Evolutionary conservation across 2,113 vertebrate species (phyloP), one percentile per base, ranked within the genome.

Genomic region (Rhynchopsitta pachyrhyncha): DNA sequence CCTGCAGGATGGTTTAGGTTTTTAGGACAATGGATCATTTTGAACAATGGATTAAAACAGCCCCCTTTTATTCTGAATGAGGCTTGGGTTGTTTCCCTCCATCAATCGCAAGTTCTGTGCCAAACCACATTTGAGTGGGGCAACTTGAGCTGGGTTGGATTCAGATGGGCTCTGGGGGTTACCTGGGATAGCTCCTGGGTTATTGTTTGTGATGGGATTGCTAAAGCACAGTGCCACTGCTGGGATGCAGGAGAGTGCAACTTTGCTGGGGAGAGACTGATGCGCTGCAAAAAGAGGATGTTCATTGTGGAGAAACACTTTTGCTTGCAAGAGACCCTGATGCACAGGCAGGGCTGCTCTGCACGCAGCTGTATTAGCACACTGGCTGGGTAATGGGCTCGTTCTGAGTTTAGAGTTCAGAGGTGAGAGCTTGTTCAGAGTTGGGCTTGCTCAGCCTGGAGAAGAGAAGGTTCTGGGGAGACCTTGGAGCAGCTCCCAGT

Each of bases 291-390:
- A 8, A 11, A 49, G 47, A 22, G 50, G 63, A 10, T 35, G 22
- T 5, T 85, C 8, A 0, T 2, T 5, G 23, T 24, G 31, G n/a
- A 6, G 15, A 7, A 73, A 23, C 14, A 1, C 10, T 25, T 11
- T 9, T 12, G 17, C 50, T 29, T 14, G 22, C 24, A 2, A 6
- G 39, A 59, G 6, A 42, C 7, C 3, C 9, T 8, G 64, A 3
- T 16, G 10, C 0, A 2, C 5, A 9, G 68, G n/a, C 37, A 76
- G 35, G 28, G 74, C n/a, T 69, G 23, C n/a, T n/a, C 29, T n/a
- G 33, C 33, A 24, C 57, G 35, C 57, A 24, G 13, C 33, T 24
- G 22, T 35, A 24, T 24, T 24, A 59, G 57, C 57, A 35, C 57
- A 35, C 57, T 59, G 57, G 13, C 33, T 59, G 57, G 57, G 57